phyloP scores from a whole-genome alignment of 2,797 vertebrate species.

The Chloroceryle inda region DNA sequence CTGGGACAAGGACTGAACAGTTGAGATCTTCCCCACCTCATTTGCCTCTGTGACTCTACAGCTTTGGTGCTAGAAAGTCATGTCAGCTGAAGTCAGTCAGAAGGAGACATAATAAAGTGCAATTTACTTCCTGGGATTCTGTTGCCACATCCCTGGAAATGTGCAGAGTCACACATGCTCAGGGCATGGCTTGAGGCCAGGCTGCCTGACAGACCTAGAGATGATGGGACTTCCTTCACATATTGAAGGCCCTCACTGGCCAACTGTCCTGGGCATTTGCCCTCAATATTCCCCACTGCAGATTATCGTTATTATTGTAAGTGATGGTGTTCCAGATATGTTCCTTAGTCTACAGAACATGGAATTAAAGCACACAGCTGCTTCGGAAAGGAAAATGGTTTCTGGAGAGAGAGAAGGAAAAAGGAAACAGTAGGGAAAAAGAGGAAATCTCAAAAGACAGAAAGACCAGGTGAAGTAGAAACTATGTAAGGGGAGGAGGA shows the following conservation, averaged over 20 bases:
- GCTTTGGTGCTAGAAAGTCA: background rate
- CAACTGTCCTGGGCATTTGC: background rate
- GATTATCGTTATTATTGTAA: background rate
- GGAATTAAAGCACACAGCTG: background rate
- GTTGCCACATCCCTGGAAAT: accelerated
- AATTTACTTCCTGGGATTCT: background rate
- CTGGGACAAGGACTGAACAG: accelerated
- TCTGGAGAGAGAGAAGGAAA: background rate
- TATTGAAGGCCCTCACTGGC: background rate
- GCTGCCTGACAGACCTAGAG: accelerated
- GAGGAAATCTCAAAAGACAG: background rate
- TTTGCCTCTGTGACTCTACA: background rate
- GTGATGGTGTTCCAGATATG: background rate
- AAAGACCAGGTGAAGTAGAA: background rate
- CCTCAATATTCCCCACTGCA: background rate
- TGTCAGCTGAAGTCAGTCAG: background rate
- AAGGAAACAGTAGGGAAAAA: background rate
- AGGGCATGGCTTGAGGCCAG: background rate
- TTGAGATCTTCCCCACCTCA: background rate
- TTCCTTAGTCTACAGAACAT: background rate
- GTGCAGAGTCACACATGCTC: background rate
- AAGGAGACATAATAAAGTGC: background rate
- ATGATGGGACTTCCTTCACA: accelerated
- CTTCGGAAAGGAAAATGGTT: background rate
- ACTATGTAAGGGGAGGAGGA: background rate